Evolutionary conservation across 92 coral and sea anemone genomes (phyloP).

Genomic region (Zoanthus solanderi): DNA sequence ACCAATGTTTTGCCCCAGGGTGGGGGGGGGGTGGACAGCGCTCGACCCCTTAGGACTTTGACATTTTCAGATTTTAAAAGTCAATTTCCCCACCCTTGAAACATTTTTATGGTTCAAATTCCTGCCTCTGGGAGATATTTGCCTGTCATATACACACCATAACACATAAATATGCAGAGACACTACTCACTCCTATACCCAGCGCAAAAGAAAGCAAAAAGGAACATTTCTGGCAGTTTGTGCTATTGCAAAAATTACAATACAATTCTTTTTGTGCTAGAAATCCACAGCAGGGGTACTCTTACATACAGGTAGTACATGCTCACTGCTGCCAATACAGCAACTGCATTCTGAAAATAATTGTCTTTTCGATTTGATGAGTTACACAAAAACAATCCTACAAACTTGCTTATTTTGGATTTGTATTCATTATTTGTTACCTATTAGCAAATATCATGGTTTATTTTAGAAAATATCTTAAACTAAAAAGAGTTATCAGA

Average conservation of each 20-base stretch:
- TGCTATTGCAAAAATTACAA: constrained; percentile 17
- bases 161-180: not conserved
- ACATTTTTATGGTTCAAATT: constrained; percentile 5
- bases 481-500: no score
- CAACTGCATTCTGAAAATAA: no score
- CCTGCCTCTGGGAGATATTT: constrained; percentile 13
- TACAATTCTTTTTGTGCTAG: constrained; percentile 8
- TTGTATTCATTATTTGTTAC: no score
- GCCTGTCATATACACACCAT: constrained; percentile 6
- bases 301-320: not conserved
- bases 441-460: no score
- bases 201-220: constrained; percentile 8
- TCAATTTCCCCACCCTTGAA: not conserved
- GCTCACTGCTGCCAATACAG: not conserved
- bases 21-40: no score
- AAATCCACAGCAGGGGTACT: constrained; percentile 19
- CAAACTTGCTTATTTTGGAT: no score
- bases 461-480: no score
- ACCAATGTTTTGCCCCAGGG: no score
- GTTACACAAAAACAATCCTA: no score
- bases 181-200: constrained; percentile 14
- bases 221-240: constrained; percentile 29
- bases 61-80: no score
- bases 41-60: no score
- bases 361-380: no score